These are phyloP conservation scores for Papilio polytes DNA, from an alignment of 1,140 invertebrate species.

Conservation along the genomic window DNA sequence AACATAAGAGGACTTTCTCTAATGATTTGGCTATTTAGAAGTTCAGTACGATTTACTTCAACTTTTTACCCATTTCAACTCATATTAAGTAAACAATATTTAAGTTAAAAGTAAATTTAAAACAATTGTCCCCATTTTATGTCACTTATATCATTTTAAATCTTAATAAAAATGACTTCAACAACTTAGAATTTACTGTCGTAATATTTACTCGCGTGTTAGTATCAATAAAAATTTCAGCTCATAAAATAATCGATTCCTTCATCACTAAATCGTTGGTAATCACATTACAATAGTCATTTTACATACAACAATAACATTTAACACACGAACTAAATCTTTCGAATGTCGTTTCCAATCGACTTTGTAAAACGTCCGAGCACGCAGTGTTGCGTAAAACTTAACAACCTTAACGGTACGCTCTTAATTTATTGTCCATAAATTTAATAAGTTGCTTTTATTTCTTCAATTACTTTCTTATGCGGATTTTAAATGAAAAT, in stretches of 20 bases:
- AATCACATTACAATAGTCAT: conserved; percentile 29
- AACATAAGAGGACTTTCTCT: too few species aligned
- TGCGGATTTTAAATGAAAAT: too few species aligned
- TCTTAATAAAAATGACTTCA: neutral
- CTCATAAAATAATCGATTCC: neutral
- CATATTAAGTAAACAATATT: too few species aligned
- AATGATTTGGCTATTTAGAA: too few species aligned
- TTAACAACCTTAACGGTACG: conserved; percentile 32
- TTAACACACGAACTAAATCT: neutral
- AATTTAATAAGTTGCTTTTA: neutral
- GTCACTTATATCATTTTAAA: too few species aligned
- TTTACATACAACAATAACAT: conserved; percentile 6
- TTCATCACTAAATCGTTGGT: neutral
- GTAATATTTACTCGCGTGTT: neutral
- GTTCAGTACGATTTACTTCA: too few species aligned
- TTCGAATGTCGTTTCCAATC: conserved; percentile 34
- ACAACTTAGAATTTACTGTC: neutral
- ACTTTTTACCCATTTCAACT: too few species aligned
- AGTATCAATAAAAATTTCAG: neutral
- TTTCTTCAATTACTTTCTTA: conserved; percentile 16
- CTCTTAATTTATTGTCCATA: conserved; percentile 33
- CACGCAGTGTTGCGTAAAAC: conserved; percentile 26
- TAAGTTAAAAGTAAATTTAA: too few species aligned
- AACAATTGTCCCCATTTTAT: too few species aligned
- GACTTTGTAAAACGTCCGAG: conserved; percentile 11